Conservation (phyloP, 2,888 invertebrate species). For the Agrochola lota region DNA sequence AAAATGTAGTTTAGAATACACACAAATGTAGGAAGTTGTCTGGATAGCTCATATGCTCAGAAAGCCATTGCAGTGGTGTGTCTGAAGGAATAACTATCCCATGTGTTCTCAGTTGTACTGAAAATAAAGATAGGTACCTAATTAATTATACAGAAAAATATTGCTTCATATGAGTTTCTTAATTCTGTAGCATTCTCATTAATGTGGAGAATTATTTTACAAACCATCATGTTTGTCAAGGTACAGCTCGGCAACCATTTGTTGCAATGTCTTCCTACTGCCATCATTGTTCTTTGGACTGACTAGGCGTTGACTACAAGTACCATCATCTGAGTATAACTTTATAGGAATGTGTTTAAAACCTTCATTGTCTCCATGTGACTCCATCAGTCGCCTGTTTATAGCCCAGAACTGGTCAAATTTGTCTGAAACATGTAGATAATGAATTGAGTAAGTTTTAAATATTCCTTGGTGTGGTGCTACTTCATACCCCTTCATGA, state of each 20-base stretch:
- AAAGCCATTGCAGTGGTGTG: slow-evolving; percentile 98
- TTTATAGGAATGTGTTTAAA: slow-evolving; percentile 97
- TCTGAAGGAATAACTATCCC: slow-evolving; percentile 96
- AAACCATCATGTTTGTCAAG: slow-evolving; percentile 89
- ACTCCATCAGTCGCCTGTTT: slow-evolving; percentile 98
- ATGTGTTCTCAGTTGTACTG: slow-evolving; percentile 95
- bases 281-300: slow-evolving; percentile 94
- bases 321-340: slow-evolving; percentile 94
- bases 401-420: slow-evolving; percentile 99
- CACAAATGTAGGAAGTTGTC: slow-evolving; percentile 99
- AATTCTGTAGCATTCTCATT: background rate
- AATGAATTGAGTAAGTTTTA: background rate
- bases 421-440: slow-evolving; percentile 92
- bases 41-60: slow-evolving; percentile 99
- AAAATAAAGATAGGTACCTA: slow-evolving; percentile 71
- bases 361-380: slow-evolving; percentile 93
- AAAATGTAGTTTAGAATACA: slow-evolving; percentile 77
- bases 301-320: slow-evolving; percentile 94
- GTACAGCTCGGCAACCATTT: slow-evolving; percentile 93
- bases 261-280: slow-evolving; percentile 92
- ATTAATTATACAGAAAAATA: background rate
- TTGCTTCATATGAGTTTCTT: background rate
- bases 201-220: slow-evolving; percentile 36
- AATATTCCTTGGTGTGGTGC: background rate
- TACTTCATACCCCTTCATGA: background rate